Percentiles rank a stretch among this genome's conserved stretches.
Evolutionary conservation across 1,140 invertebrate genomes (phyloP).

Genomic region (Orchestia grillus): DNA sequence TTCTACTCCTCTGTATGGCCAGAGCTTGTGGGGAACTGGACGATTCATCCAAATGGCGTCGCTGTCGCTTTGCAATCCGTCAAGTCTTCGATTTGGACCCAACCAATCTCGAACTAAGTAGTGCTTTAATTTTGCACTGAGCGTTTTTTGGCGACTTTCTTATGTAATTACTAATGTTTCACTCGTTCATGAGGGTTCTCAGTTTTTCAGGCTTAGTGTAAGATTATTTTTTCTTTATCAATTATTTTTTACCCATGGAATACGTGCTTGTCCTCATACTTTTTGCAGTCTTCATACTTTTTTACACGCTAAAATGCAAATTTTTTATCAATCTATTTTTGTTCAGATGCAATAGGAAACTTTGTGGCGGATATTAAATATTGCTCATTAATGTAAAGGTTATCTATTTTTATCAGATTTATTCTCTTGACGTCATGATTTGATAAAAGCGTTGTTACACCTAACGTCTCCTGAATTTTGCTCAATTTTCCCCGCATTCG

Average conservation of each 20-base stretch:
- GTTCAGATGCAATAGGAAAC: neutral
- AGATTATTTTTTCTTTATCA: neutral
- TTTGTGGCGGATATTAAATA: neutral
- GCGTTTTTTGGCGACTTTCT: neutral
- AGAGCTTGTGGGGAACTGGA: neutral
- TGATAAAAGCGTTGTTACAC: neutral
- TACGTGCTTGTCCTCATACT: neutral
- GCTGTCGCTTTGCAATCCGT: neutral
- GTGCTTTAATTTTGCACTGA: neutral
- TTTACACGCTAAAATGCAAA: neutral
- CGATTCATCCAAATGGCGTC: neutral
- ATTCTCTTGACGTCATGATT: neutral
- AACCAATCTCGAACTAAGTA: neutral
- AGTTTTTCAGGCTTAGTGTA: neutral
- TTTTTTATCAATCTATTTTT: neutral
- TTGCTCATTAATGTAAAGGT: neutral
- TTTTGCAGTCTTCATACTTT: too few species aligned
- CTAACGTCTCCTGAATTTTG: neutral
- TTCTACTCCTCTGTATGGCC: too few species aligned
- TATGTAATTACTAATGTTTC: neutral
- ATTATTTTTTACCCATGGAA: neutral
- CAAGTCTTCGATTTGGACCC: neutral
- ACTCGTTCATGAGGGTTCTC: neutral
- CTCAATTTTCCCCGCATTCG: neutral
- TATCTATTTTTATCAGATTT: neutral